Evolutionary conservation across 2,797 vertebrate genomes (phyloP), one percentile per base, ranked within the genome.

Genomic region (Anguilla obscura): DNA sequence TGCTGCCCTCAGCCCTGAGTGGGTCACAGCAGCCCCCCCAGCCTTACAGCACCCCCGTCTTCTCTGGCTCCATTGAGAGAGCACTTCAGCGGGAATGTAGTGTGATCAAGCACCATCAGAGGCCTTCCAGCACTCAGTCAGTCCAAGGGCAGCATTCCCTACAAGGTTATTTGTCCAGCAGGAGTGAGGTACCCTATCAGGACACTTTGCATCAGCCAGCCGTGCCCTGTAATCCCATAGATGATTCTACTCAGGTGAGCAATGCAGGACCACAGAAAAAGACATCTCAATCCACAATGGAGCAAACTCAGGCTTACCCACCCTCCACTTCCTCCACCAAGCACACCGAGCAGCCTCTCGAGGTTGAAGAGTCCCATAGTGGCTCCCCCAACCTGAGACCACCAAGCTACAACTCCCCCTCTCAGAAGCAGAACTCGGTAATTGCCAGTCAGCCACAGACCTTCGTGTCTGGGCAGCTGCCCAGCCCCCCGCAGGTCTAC

Each of bases 81-180:
- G 97, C 97, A 94, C 97, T 99, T 96, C 98, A 99, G 95, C 96
- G 99, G 96, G 99, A 99, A 99, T 99, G 99, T 98, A 99, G 99
- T 97, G 99, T 99, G 92, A 99, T 99, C 94, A 99, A 99, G 96
- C 99, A 99, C 97, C 98, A 99, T 94, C 99, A 99, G 97, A 96
- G 99, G 98, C 99, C 98, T 99, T 99, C 98, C 85, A 97, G 96
- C 94, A 97, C 96, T 93, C 97, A 98, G 91, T 93, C 96, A 91
- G 95, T 96, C 92, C 96, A 98, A 90, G 97, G 97, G 93, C 97
- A 99, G 93, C 97, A 99, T 96, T 97, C 98, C 92, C 95, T 99
- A 94, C 97, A 97, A 88, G 96, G 93, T 89, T 99, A 98, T 91
- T 96, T 98, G 90, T 95, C 96, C 14, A 96, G 93, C 92, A 95